Percentiles rank a stretch among this genome's conserved stretches.
Evolutionary conservation across 2,113 vertebrate species (phyloP).

Genomic region (Ammodytes dubius): DNA sequence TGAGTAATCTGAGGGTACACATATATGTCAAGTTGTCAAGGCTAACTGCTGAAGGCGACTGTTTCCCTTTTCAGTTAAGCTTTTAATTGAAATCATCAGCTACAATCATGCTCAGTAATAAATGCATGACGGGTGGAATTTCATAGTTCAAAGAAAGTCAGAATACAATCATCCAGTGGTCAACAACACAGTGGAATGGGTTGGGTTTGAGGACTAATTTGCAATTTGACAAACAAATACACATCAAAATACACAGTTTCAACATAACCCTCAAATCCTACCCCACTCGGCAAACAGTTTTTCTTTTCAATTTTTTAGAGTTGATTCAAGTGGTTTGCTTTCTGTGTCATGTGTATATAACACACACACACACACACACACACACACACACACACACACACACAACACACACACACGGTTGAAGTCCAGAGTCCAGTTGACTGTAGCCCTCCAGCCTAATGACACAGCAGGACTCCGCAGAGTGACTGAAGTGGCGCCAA

Average conservation of each 20-base stretch:
- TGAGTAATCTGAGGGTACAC: slow-evolving; percentile 38
- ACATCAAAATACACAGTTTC: not conserved
- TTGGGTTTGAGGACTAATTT: slow-evolving; percentile 33
- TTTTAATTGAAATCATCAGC: slow-evolving; percentile 12
- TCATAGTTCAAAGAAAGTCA: slow-evolving; percentile 19
- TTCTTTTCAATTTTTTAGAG: not conserved
- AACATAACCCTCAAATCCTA: not conserved
- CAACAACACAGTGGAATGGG: not conserved
- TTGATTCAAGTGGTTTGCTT: not conserved
- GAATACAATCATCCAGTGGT: not conserved
- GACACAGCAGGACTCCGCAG: slow-evolving; percentile 46
- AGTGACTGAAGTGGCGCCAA: slow-evolving; percentile 49
- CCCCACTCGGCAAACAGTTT: not conserved
- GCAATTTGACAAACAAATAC: slow-evolving; percentile 27
- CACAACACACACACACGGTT: not conserved
- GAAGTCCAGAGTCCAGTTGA: slow-evolving; percentile 54
- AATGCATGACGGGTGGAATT: slow-evolving; percentile 7
- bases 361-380: not conserved
- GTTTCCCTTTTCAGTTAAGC: slow-evolving; percentile 39
- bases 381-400: not conserved
- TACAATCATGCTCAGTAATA: not conserved
- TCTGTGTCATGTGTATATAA: slow-evolving; percentile 8
- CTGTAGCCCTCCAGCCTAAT: slow-evolving; percentile 47
- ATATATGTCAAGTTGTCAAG: slow-evolving; percentile 19
- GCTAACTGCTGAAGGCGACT: slow-evolving; percentile 33